Evolutionary conservation across 2,113 vertebrate species (phyloP).

Genomic region (Azemiops feae): DNA sequence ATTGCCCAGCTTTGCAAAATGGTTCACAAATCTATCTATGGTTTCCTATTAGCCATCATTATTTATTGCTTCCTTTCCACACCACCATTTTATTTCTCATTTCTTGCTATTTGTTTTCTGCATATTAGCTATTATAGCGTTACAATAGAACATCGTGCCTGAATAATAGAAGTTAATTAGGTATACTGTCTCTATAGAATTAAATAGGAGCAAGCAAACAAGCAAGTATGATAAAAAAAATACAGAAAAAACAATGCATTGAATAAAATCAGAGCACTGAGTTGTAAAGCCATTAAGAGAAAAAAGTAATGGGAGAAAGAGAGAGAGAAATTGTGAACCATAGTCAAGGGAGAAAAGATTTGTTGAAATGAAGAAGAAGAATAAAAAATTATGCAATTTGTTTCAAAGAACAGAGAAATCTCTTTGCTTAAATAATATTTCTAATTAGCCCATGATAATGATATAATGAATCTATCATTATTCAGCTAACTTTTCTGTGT

Average conservation of each 20-base stretch:
- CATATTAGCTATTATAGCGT: constrained; percentile 21
- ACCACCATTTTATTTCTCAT: constrained; percentile 15
- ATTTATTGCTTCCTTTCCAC: constrained; percentile 4
- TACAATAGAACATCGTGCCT: not conserved
- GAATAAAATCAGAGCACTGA: constrained; percentile 28
- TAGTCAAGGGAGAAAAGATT: constrained; percentile 23
- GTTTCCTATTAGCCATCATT: constrained; percentile 22
- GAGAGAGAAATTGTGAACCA: constrained; percentile 12
- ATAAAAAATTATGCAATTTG: not conserved
- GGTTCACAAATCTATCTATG: constrained; percentile 17
- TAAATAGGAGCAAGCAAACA: constrained; percentile 17
- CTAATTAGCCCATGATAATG: constrained; percentile 27
- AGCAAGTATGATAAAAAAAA: constrained; percentile 19
- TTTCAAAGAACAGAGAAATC: not conserved
- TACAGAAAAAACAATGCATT: constrained; percentile 9
- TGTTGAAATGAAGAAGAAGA: not conserved
- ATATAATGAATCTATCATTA: not conserved
- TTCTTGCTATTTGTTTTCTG: constrained; percentile 29
- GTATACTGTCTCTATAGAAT: constrained; percentile 32
- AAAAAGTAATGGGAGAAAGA: not conserved
- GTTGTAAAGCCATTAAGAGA: constrained; percentile 28
- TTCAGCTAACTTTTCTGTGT: not conserved
- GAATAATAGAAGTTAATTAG: constrained; percentile 32
- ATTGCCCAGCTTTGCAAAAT: constrained; percentile 12
- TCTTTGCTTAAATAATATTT: constrained; percentile 23